Conservation (phyloP, 2,113 vertebrate genomes). For the Oncorhynchus nerka region DNA sequence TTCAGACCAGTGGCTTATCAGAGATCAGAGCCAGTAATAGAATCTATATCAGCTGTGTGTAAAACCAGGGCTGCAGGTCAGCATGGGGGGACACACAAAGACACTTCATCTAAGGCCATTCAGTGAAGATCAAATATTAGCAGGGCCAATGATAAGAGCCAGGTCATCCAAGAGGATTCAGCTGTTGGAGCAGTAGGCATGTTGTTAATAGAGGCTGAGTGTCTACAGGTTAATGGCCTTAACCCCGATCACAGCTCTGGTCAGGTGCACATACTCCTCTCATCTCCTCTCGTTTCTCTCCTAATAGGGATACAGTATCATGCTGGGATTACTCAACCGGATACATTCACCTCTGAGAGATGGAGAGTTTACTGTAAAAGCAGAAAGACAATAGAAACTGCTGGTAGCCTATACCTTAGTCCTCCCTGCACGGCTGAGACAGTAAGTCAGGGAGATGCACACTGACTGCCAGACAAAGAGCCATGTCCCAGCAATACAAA, state of each 20-base stretch:
- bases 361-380: background rate
- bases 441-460: constrained; percentile 9
- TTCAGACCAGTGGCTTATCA: constrained; percentile 49
- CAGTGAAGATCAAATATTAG: constrained; percentile 50
- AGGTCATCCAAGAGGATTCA: constrained; percentile 34
- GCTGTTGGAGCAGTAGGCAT: background rate
- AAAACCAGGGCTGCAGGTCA: constrained; percentile 44
- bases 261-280: background rate
- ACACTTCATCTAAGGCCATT: constrained; percentile 59
- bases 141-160: constrained; percentile 40
- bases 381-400: background rate
- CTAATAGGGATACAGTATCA: background rate
- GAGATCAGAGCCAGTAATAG: constrained; percentile 53
- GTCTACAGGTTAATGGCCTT: background rate
- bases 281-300: background rate
- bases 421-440: constrained; percentile 14
- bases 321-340: background rate
- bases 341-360: background rate
- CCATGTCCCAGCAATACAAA: constrained; percentile 43
- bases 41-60: constrained; percentile 51
- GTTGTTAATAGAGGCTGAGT: constrained; percentile 13
- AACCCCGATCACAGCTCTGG: background rate
- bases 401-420: background rate
- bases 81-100: constrained; percentile 41
- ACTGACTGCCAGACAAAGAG: constrained; percentile 44